Base-by-base conservation (phyloP, 2,888 invertebrate species). In the Chaetoderma sp. region DNA sequence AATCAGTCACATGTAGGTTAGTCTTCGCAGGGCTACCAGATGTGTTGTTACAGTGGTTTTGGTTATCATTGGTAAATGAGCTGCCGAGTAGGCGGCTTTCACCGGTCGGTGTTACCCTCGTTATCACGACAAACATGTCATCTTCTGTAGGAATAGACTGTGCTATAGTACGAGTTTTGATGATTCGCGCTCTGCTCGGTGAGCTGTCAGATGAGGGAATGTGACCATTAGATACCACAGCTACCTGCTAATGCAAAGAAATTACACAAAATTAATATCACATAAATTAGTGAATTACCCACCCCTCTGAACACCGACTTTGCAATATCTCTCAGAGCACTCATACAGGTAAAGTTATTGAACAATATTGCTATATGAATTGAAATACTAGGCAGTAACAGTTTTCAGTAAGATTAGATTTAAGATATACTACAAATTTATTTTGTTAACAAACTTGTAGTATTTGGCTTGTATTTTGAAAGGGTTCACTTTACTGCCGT, bases 101-200 rank as follows among this genome's bases (percentile, higher is more conserved):
- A 13, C 52, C 52, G 23, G 52, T 52, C 18, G 52, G 52, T 13
- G 52, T 52, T 4, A 52, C 52, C n/a, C 32, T 52, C 2, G 52
- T 80, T 23, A 80, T 74, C 67, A 79, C 75, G 5, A 79, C 70
- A n/a, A 80, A 78, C 18, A 76, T 72, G 13, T 81, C 79, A 45
- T 80, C 79, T 44, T 81, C 80, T 78, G 78, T 78, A 4, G 77
- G 75, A 27, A 81, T 58, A 4, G 45, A 56, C 10, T 50, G 58
- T 5, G 36, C 59, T n/a, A n/a, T n/a, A 52, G 67, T 69, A 47
- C 28, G 33, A 23, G 63, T 66, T 30, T 72, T 72, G 55, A 61
- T 47, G 18, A 68, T 54, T 45, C 63, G 60, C 16, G 68, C 64
- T 18, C 55, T 33, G 25, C 55, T 42, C 8, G 52, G 44, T 1